These are phyloP conservation scores for Tachyglossus aculeatus DNA, from an alignment of 2,797 vertebrate genomes.

Conservation along the genomic window DNA sequence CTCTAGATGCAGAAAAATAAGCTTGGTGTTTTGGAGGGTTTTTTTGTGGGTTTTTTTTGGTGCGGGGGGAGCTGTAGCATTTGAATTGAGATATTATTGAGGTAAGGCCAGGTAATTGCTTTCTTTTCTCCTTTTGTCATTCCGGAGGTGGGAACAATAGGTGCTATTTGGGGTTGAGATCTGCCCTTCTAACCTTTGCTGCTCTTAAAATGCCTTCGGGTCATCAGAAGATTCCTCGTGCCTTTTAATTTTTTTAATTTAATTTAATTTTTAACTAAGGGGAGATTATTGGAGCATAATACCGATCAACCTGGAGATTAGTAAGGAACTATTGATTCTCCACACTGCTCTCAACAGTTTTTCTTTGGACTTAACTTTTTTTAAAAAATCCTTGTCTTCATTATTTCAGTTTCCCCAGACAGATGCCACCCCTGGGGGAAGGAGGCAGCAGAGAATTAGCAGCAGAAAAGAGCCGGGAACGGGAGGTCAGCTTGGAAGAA, in stretches of 20 bases:
- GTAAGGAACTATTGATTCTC: conserved; percentile 18
- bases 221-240: conserved; percentile 65
- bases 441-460: no score
- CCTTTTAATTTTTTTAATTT: conserved; percentile 66
- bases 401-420: conserved; percentile 22
- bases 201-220: conserved; percentile 75
- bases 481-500: no score
- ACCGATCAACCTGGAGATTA: neutral
- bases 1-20: neutral
- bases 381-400: conserved; percentile 8
- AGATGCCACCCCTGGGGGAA: no score
- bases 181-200: conserved; percentile 76
- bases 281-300: conserved; percentile 11
- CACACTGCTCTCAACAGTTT: neutral
- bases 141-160: conserved; percentile 72
- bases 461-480: no score
- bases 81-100: conserved; percentile 78
- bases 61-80: conserved; percentile 60
- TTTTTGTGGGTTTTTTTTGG: no score
- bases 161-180: conserved; percentile 73
- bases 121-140: conserved; percentile 76
- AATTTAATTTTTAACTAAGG: conserved; percentile 69
- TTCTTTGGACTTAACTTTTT: conserved; percentile 6
- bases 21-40: no score
- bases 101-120: conserved; percentile 86